These are phyloP conservation scores for Ispidina picta DNA, from an alignment of 2,797 vertebrate genomes.

Conservation along the genomic window DNA sequence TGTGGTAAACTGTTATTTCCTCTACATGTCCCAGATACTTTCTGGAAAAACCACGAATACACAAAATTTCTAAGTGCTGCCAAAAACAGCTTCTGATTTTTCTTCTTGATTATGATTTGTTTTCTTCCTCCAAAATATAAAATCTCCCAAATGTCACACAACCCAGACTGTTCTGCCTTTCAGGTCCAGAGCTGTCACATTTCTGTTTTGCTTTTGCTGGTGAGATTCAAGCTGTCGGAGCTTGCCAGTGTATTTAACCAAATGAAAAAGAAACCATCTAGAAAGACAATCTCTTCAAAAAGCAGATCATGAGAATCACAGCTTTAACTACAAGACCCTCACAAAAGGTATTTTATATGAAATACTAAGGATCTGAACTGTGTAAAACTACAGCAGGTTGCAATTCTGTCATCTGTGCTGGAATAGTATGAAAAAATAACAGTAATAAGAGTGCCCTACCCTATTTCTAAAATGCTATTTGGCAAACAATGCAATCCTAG, in stretches of 20 bases:
- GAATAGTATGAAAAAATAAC: neutral
- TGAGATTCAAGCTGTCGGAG: neutral
- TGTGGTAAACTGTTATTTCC: neutral
- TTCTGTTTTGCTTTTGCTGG: neutral
- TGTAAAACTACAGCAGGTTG: neutral
- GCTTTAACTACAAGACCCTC: neutral
- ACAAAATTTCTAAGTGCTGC: neutral
- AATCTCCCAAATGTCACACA: neutral
- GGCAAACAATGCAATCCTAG: neutral
- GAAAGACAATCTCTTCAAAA: neutral
- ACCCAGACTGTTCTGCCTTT: neutral
- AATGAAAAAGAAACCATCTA: neutral
- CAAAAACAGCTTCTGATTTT: neutral
- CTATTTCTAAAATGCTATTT: neutral
- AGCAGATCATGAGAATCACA: neutral
- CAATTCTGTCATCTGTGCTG: neutral
- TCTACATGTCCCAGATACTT: neutral
- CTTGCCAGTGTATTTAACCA: neutral
- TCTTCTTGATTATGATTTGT: neutral
- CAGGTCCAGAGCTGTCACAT: neutral
- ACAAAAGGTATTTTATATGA: neutral
- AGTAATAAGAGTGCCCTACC: neutral
- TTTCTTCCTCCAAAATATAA: neutral
- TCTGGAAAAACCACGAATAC: neutral
- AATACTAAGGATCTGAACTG: neutral